A percentile compares a stretch with the other conserved stretches of the same genome.
Conservation (phyloP, 2,113 vertebrate species). For the Hylia prasina region DNA sequence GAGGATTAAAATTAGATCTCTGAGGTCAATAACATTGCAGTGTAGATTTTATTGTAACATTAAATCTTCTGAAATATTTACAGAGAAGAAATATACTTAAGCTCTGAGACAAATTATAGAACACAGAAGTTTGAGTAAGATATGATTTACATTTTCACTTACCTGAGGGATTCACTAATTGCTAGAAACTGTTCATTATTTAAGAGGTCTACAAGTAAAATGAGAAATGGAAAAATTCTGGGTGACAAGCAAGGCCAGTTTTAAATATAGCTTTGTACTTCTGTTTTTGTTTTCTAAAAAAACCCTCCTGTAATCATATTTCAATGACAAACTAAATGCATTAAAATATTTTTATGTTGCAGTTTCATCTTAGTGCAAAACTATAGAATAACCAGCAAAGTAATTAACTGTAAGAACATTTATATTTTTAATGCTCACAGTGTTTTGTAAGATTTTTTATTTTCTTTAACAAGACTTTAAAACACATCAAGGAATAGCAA, state of each 20-base stretch:
- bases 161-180: slow-evolving; percentile 51
- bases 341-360: neutral
- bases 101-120: slow-evolving; percentile 27
- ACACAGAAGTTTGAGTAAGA: slow-evolving; percentile 15
- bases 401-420: slow-evolving; percentile 12
- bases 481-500: neutral
- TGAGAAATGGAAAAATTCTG: neutral
- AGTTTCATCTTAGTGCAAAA: neutral
- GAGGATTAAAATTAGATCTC: slow-evolving; percentile 45
- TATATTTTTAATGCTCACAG: neutral
- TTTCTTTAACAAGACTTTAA: neutral
- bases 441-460: neutral
- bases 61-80: slow-evolving; percentile 60
- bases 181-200: slow-evolving; percentile 30
- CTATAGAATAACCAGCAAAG: neutral
- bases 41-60: slow-evolving; percentile 40
- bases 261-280: neutral
- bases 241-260: neutral
- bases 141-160: slow-evolving; percentile 44
- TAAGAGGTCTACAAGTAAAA: slow-evolving; percentile 20
- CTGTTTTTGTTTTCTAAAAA: neutral
- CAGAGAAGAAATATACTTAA: slow-evolving; percentile 27
- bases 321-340: slow-evolving; percentile 3
- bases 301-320: neutral
- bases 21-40: neutral